Conservation (phyloP, 2,888 invertebrate genomes). For the Apotomis turbidana region DNA sequence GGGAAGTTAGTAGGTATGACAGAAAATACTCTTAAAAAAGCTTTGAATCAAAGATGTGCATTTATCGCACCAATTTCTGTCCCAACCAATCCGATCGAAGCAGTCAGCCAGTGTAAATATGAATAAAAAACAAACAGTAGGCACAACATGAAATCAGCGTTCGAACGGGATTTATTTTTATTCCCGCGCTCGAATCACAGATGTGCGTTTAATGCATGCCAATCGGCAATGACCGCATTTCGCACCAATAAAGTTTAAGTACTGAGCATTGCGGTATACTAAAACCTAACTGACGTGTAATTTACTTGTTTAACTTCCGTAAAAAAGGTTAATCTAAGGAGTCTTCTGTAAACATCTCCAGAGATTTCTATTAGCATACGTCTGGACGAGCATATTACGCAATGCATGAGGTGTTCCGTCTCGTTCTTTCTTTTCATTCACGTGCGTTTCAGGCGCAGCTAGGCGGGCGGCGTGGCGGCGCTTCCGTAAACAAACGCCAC, state of each 20-base stretch:
- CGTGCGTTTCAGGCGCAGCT: conserved; percentile 46
- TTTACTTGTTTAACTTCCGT: no score
- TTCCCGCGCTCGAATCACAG: conserved; percentile 39
- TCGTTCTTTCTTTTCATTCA: conserved; percentile 56
- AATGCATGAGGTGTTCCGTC: conserved; percentile 43
- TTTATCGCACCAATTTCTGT: conserved; percentile 17
- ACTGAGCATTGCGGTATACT: conserved; percentile 14
- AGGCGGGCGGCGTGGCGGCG: conserved; percentile 52
- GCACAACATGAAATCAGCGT: conserved; percentile 24
- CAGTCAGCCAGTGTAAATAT: conserved; percentile 14
- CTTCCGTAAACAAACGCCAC: conserved; percentile 58
- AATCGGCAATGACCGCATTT: conserved; percentile 31
- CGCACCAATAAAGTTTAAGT: conserved; percentile 14
- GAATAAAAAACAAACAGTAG: conserved; percentile 29
- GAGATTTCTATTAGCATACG: neutral
- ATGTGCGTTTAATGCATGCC: conserved; percentile 37
- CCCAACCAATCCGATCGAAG: conserved; percentile 15
- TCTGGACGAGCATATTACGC: conserved; percentile 23
- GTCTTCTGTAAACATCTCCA: neutral
- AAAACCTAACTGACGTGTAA: neutral
- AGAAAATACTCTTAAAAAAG: no score
- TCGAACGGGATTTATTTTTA: conserved; percentile 36
- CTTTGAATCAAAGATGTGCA: neutral
- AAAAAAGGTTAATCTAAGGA: no score
- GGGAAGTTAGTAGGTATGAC: no score